A percentile compares a stretch with the other conserved stretches of the same genome.
Evolutionary conservation across 2,797 vertebrate genomes (phyloP).

Genomic region (Enteromius thamalakanensis): DNA sequence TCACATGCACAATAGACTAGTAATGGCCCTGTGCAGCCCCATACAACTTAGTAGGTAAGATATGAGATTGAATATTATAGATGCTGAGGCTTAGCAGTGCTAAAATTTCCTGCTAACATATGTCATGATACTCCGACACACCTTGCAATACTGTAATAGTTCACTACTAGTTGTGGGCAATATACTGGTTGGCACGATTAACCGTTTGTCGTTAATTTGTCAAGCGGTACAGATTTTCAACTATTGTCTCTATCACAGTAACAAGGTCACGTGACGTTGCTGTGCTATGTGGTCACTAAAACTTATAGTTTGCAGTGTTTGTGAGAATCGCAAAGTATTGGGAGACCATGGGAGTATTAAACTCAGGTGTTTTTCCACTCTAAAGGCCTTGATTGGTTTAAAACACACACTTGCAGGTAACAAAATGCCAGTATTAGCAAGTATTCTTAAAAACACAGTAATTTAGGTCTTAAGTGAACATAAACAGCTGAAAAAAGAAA

Average conservation of each 20-base stretch:
- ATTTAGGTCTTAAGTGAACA: neutral
- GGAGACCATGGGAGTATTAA: neutral
- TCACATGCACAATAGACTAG: constrained; percentile 28
- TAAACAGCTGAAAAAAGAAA: too few relatives aligned
- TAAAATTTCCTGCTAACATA: neutral
- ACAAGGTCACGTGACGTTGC: neutral
- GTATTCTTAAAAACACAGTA: neutral
- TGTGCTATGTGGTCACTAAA: neutral
- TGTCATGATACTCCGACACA: neutral
- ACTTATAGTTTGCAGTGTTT: neutral
- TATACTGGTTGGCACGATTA: neutral
- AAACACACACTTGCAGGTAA: neutral
- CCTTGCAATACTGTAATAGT: neutral
- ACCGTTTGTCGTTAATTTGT: neutral
- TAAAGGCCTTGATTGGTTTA: neutral
- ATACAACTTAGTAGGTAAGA: constrained; percentile 24
- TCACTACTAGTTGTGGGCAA: neutral
- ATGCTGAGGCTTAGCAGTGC: neutral
- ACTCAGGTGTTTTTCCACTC: too few relatives aligned
- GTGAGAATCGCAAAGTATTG: too few relatives aligned
- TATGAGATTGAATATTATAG: constrained; percentile 25
- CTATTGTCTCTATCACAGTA: neutral
- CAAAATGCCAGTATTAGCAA: neutral
- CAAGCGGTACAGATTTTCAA: neutral
- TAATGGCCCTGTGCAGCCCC: constrained; percentile 35